Evolutionary conservation across 2,888 invertebrate species (phyloP), one percentile per base, ranked within the genome.

Genomic region (Smittia sp.): DNA sequence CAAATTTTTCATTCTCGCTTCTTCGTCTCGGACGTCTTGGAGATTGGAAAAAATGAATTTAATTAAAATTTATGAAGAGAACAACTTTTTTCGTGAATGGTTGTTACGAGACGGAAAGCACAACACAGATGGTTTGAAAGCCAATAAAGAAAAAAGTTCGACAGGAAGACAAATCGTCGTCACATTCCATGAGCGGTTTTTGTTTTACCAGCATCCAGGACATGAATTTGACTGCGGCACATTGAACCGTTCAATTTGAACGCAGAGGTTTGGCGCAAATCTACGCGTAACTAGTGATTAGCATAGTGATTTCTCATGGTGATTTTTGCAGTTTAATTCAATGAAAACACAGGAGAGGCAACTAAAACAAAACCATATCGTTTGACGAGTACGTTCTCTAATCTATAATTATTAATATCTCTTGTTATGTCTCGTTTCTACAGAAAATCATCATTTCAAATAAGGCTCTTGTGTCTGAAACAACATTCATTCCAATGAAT

Each of bases 381-480:
- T 46, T 46, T 46, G 46, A n/a, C 46, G 46, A 13, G 46, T 46
- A 46, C 11, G 46, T 4, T 2, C 20, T 2, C 20, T 58, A 58
- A 58, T 58, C 58, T 58, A 20, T 58, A 58, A 58, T 58, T 58
- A 58, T 20, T 58, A 58, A 20, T 58, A 20, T 22, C 18, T 6
- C 18, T 20, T 22, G 20, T 18, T 58, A 58, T 22, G 20, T 20
- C 58, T 58, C 22, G 18, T 18, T 20, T 22, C 22, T 7, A 58
- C 58, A 58, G 58, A 58, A 18, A 58, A 58, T 58, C 58, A 58
- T 58, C 18, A 58, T 58, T 58, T 58, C 20, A 58, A 58, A 58
- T 58, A 18, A 58, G 58, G 22, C 20, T 18, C n/a, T n/a, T 46
- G 32, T 46, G 46, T 46, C 20, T 58, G 15, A 2, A 58, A 22